A percentile compares a stretch with the other conserved stretches of the same genome.
phyloP scores from a whole-genome alignment of 2,888 invertebrate genomes.

The Catonia carolina region DNA sequence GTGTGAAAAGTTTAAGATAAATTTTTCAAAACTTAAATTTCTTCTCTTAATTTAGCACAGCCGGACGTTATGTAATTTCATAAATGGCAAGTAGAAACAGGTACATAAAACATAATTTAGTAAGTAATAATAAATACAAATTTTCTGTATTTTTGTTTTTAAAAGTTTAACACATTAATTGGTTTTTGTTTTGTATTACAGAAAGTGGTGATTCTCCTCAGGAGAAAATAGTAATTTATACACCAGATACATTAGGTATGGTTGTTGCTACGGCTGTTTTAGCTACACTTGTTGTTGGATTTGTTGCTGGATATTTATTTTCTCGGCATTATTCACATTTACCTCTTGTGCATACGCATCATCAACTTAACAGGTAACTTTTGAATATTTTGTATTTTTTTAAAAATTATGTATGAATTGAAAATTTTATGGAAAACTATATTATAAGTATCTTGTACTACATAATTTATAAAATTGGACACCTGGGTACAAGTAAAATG shows the following conservation, averaged over 20 bases:
- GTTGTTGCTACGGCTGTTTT: constrained; percentile 74
- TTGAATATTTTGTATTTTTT: not conserved
- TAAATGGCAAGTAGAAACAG: too few relatives aligned
- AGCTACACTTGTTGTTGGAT: constrained; percentile 73
- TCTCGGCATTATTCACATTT: constrained; percentile 68
- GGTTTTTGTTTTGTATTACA: too few relatives aligned
- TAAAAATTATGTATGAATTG: not conserved
- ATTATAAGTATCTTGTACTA: constrained; percentile 2
- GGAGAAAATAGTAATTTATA: constrained; percentile 55
- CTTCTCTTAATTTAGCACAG: too few relatives aligned
- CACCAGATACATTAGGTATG: constrained; percentile 72
- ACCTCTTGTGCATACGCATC: constrained; percentile 64
- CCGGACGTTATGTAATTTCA: too few relatives aligned
- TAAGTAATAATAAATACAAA: too few relatives aligned
- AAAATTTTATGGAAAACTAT: not conserved
- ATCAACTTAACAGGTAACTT: constrained; percentile 62
- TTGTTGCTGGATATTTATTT: constrained; percentile 76
- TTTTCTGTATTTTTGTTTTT: too few relatives aligned
- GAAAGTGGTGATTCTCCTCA: constrained; percentile 25
- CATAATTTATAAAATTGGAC: too few relatives aligned
- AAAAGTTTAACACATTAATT: too few relatives aligned
- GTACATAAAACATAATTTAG: too few relatives aligned
- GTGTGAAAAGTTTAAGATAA: too few relatives aligned
- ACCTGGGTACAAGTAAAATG: too few relatives aligned
- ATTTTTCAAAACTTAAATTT: too few relatives aligned